Evolutionary conservation across 64 coral and sea anemone genomes (phyloP), one percentile per base, ranked within the genome.

Genomic region (Stichodactyla helianthus): DNA sequence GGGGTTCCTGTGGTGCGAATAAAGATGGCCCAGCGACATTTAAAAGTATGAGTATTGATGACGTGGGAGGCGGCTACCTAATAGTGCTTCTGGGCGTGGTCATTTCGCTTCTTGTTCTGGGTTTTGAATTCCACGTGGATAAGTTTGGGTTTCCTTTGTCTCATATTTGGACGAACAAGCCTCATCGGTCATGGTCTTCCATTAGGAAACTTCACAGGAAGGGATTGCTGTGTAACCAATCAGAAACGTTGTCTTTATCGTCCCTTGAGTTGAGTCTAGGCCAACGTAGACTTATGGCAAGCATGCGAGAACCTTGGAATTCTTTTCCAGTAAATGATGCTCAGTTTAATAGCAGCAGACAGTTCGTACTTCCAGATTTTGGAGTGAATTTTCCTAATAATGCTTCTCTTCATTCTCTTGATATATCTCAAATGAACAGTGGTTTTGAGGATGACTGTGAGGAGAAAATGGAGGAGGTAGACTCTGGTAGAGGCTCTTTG

Each of bases 71-170:
- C 2, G 86, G 31, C 5, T 88, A 55, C 71, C 13, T 44, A 20
- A 88, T 88, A 20, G 54, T 79, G 1, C 52, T 64, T 68, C 51
- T 79, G 8, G 74, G 86, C 10, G 23, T 88, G 20, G 67, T 76
- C 35, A 22, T 79, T 5, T 76, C 76, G 23, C n/a, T 76, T 15
- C 53, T 88, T 22, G 68, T 88, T 11, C 13, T 88, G 19, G 64
- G 16, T 51, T 79, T 53, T 52, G 86, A 88, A 52, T 57, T 79
- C 19, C 55, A 88, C 5, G 86, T 88, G 50, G 76, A 88, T 54
- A 88, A 79, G 53, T 88, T 78, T 79, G 86, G 86, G 64, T 88
- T 88, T 20, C 86, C 86, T 79, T 88, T 78, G n/a, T 54, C 86
- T 10, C 54, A 79, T 52, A 59, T 88, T 44, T 88, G 68, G 86